Evolutionary conservation across 2,797 vertebrate species (phyloP).

Genomic region (Dallia pectoralis): DNA sequence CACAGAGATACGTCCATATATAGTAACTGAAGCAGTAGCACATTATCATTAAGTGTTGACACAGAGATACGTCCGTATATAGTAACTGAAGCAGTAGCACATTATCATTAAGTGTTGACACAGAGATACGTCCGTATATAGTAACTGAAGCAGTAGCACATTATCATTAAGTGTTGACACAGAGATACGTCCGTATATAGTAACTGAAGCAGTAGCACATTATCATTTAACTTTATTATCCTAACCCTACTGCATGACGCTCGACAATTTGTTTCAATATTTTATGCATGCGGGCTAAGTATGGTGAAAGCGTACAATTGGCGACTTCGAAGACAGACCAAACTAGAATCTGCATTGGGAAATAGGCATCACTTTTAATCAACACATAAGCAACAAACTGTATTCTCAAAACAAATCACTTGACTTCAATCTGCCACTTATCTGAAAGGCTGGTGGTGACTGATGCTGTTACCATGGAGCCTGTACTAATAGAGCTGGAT

Average conservation of each 20-base stretch:
- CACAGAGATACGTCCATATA: too few species aligned
- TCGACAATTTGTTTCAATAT: slow-evolving; percentile 29
- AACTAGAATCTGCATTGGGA: slow-evolving; percentile 21
- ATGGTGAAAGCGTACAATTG: slow-evolving; percentile 22
- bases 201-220: slow-evolving; percentile 25
- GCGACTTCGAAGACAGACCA: slow-evolving; percentile 16
- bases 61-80: too few species aligned
- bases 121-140: too few species aligned
- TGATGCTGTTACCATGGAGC: slow-evolving; percentile 58
- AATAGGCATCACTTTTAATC: slow-evolving; percentile 38
- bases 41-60: too few species aligned
- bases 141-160: too few species aligned
- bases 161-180: too few species aligned
- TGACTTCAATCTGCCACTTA: slow-evolving; percentile 30
- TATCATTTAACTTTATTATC: slow-evolving; percentile 43
- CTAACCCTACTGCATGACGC: slow-evolving; percentile 24
- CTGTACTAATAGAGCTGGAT: slow-evolving; percentile 47
- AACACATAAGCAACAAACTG: slow-evolving; percentile 25
- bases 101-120: too few species aligned
- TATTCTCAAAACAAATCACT: slow-evolving; percentile 50
- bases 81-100: too few species aligned
- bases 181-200: too few species aligned
- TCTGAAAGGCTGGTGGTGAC: slow-evolving; percentile 26
- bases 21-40: too few species aligned
- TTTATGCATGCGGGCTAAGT: slow-evolving; percentile 40